These are phyloP conservation scores for Odocoileus virginianus DNA, from an alignment of 2,113 vertebrate genomes.

Conservation along the genomic window DNA sequence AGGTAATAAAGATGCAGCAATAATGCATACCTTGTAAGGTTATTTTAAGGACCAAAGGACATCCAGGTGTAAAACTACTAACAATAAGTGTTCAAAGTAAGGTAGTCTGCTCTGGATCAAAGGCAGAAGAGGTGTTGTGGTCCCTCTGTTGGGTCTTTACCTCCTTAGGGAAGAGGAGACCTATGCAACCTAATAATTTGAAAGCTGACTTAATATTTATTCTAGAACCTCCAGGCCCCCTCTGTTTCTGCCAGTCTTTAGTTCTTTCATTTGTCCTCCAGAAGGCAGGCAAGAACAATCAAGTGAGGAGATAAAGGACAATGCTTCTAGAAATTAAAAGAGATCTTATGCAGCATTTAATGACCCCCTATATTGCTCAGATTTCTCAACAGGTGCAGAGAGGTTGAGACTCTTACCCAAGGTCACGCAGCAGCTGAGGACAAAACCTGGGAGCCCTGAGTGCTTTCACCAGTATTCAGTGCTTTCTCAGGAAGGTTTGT, in stretches of 20 bases:
- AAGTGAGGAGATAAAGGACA: background rate
- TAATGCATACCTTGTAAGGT: background rate
- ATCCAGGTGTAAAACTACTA: background rate
- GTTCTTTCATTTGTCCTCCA: background rate
- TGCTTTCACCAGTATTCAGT: background rate
- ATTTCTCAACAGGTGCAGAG: background rate
- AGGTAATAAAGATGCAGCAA: background rate
- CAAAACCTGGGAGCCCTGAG: background rate
- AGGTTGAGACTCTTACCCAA: background rate
- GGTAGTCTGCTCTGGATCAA: background rate
- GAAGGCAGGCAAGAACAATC: background rate
- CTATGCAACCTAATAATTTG: fast-evolving
- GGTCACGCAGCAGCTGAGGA: background rate
- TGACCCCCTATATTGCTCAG: background rate
- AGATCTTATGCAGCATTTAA: background rate
- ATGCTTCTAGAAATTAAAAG: background rate
- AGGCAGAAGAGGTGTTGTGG: background rate
- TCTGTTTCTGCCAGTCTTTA: background rate
- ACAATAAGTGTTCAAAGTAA: background rate
- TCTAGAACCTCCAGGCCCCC: background rate
- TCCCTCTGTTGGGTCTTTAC: background rate
- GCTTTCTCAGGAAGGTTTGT: background rate
- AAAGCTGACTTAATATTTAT: background rate
- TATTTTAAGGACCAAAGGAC: background rate
- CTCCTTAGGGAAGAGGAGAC: background rate